Evolutionary conservation across 2,113 vertebrate genomes (phyloP), one percentile per base, ranked within the genome.

Genomic region (Corvus cornix): DNA sequence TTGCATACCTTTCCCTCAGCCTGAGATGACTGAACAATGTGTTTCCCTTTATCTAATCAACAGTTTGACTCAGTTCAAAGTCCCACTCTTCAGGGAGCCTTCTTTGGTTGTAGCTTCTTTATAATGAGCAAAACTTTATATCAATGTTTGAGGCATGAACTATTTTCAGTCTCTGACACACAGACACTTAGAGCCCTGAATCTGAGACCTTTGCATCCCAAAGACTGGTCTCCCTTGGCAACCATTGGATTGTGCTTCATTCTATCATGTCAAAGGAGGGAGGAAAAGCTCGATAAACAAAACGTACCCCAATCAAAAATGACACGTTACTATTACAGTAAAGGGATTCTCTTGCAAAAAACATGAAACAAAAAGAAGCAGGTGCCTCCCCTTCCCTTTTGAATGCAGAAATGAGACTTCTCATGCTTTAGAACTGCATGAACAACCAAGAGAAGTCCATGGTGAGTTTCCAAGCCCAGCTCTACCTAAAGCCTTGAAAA

Each of bases 301-400:
- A 6, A 2, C 2, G 2, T 26, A 55, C 2, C 16, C 28, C 9
- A 63, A 17, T 27, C 11, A 74, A 81, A 81, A 90, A 49, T 37
- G 0, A 5, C 39, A 41, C 0, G 0, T 46, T 55, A 10, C 2
- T 56, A 3, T 68, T 87, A 4, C 30, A 56, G 30, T n/a, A n/a
- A 59, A 51, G 3, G 6, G 8, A 23, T 64, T 55, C 5, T n/a
- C 70, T 59, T 22, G 35, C 7, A 56, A 63, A 93, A 10, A 26
- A 21, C 2, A 3, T 4, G 2, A 59, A 87, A 31, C 4, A 78
- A 46, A 74, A 6, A 35, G 10, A 74, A 76, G 55, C 12, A 17
- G 18, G 2, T 26, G 43, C 15, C 11, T 49, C 20, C 2, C 6
- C 14, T 16, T 11, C 6, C 1, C 4, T 28, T 69, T 35, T 35